Conservation (phyloP, 2,113 vertebrate genomes). For the Gymnogyps californianus region DNA sequence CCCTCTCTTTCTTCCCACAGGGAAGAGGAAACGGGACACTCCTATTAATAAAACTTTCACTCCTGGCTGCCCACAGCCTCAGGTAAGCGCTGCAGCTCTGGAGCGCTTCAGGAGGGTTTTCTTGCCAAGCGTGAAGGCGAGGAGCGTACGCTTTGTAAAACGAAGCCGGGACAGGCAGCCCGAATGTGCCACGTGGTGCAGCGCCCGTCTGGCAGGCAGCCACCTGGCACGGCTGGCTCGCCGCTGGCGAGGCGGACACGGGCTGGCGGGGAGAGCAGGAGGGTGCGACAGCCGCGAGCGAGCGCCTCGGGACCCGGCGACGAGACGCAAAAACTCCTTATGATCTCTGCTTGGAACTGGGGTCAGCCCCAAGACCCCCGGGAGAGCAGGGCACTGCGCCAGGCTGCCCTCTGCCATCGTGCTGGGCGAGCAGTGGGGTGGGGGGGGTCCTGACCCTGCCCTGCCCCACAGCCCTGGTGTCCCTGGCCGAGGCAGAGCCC, state of each 20-base stretch:
- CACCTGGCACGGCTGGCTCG: not conserved
- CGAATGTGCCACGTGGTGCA: fast-evolving
- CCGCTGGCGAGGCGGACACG: not conserved
- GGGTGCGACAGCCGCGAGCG: fast-evolving
- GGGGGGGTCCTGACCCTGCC: not conserved
- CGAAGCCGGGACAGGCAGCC: fast-evolving
- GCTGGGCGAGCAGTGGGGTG: fast-evolving
- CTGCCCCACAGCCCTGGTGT: not conserved
- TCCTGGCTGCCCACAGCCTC: not conserved
- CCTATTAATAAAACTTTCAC: not conserved
- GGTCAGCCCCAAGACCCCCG: fast-evolving
- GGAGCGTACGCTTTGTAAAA: fast-evolving
- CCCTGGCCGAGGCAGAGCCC: not conserved
- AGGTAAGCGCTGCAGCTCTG: fast-evolving
- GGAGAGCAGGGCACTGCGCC: not conserved
- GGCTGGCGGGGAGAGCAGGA: fast-evolving
- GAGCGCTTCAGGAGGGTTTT: not conserved
- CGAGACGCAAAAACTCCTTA: not conserved
- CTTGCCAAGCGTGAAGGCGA: fast-evolving
- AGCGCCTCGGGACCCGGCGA: not conserved
- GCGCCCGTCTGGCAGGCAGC: not conserved
- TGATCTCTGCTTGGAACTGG: fast-evolving
- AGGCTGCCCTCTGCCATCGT: not conserved
- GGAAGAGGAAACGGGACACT: not conserved
- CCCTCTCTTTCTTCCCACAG: not conserved